Percentiles rank a stretch among this genome's conserved stretches.
phyloP scores from a whole-genome alignment of 2,113 vertebrate genomes.

The Phylloscopus trochiloides region DNA sequence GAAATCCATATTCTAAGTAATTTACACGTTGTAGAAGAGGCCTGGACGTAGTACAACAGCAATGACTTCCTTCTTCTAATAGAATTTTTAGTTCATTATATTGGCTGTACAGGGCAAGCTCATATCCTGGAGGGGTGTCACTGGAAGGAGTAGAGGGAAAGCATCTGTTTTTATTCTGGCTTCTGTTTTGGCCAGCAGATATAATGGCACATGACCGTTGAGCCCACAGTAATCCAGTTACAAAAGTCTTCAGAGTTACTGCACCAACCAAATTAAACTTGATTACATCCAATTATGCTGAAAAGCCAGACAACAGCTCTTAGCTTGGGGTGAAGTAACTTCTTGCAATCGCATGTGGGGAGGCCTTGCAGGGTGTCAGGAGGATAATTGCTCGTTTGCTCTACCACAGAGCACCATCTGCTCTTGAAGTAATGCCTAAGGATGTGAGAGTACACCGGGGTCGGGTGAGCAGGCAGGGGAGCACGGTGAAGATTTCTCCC shows the following conservation, averaged over 20 bases:
- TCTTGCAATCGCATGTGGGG: slow-evolving; percentile 46
- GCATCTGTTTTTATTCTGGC: slow-evolving; percentile 76
- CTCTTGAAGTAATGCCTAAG: slow-evolving; percentile 40
- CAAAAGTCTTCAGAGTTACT: slow-evolving; percentile 75
- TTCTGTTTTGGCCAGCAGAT: slow-evolving; percentile 75
- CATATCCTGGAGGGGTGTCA: slow-evolving; percentile 55
- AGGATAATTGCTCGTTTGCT: slow-evolving; percentile 64
- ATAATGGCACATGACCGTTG: slow-evolving; percentile 77
- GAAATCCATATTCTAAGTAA: background rate
- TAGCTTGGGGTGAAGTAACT: slow-evolving; percentile 73
- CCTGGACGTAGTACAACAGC: background rate
- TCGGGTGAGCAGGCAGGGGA: background rate
- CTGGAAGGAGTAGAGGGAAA: slow-evolving; percentile 29
- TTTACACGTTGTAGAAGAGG: slow-evolving; percentile 19
- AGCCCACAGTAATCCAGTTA: slow-evolving; percentile 77
- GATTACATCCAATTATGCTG: slow-evolving; percentile 79
- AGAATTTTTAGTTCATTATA: slow-evolving; percentile 59
- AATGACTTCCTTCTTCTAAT: slow-evolving; percentile 64
- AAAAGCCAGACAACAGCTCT: slow-evolving; percentile 77
- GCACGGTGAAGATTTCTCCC: background rate
- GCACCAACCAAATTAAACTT: slow-evolving; percentile 75
- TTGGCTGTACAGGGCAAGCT: slow-evolving; percentile 23
- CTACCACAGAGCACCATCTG: slow-evolving; percentile 65
- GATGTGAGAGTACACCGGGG: background rate
- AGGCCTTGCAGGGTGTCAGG: slow-evolving; percentile 66